Base-by-base conservation (phyloP, 2,113 vertebrate genomes). In the Fregetta grallaria region DNA sequence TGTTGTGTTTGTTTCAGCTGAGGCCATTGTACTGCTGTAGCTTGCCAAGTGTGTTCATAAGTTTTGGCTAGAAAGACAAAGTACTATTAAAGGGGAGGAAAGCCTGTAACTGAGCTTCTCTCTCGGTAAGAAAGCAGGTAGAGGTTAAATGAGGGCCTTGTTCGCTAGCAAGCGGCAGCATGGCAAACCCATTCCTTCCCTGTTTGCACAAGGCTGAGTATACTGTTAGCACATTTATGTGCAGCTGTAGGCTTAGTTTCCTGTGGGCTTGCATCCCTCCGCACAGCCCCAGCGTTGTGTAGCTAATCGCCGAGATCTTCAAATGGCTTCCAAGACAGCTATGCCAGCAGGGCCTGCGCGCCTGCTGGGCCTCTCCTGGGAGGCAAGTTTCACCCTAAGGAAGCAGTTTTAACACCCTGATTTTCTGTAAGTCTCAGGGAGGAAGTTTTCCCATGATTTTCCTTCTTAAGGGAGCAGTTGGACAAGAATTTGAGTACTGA, bases 211-310 rank as follows among this genome's bases (percentile, higher is more conserved):
- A 52, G 78, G 55, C 67, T n/a, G 45, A 88, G 72, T 22, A 0
- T 68, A 23, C 32, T 80, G 34, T 55, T 74, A 86, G 56, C 82
- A 83, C 14, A 6, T 59, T 56, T 45, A 62, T 0, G 3, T 56
- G 68, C 79, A 92, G 56, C 79, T 86, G 58, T 30, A 92, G 75
- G 86, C 81, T 71, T 71, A 19, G 1, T 50, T 80, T 90, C 50
- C 59, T 44, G 18, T 21, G 71, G 71, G 78, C 55, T 90, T 0
- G 0, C 1, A 3, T 63, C 12, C 20, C 32, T 14, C 7, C 12
- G 38, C 21, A 21, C 21, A 36, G 42, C 62, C 79, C 32, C 67
- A n/a, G 49, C 4, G 0, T 22, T 26, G 40, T 78, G n/a, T 71
- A 86, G 73, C 76, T 82, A 76, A 86, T 83, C 84, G 82, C 65